Percentiles rank a stretch among this genome's conserved stretches.
These are phyloP conservation scores for Oceanodroma tethys DNA, from an alignment of 2,113 vertebrate genomes.

Conservation along the genomic window DNA sequence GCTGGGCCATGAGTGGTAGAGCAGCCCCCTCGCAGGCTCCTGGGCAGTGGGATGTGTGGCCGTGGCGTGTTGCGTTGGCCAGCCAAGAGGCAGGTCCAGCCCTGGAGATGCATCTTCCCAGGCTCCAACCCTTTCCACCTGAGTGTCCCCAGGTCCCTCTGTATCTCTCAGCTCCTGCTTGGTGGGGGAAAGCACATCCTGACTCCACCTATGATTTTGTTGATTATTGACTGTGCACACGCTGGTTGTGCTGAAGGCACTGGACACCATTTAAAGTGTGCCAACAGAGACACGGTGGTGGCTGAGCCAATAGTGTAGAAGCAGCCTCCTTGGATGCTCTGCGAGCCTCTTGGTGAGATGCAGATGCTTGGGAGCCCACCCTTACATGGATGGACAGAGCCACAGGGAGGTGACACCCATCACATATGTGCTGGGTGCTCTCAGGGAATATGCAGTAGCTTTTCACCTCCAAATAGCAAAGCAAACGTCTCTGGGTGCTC, in stretches of 20 bases:
- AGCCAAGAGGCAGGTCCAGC: not conserved
- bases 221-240: not conserved
- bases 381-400: not conserved
- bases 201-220: not conserved
- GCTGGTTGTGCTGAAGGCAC: not conserved
- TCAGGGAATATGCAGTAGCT: not conserved
- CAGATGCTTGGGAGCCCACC: not conserved
- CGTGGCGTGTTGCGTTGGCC: rapidly evolving
- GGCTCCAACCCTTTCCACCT: not conserved
- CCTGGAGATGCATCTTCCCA: not conserved
- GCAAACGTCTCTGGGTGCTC: not conserved
- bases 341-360: not conserved
- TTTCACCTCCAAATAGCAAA: not conserved
- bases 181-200: not conserved
- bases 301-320: not conserved
- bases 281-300: not conserved
- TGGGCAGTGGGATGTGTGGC: not conserved
- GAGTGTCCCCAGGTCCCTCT: not conserved
- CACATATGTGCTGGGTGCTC: not conserved
- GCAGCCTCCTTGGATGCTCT: not conserved
- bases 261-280: not conserved
- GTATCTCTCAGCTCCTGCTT: not conserved
- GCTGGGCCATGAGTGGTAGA: not conserved
- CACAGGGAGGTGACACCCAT: not conserved
- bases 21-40: not conserved